phyloP scores from a whole-genome alignment of 2,888 invertebrate genomes.

The Phalangium opilio region DNA sequence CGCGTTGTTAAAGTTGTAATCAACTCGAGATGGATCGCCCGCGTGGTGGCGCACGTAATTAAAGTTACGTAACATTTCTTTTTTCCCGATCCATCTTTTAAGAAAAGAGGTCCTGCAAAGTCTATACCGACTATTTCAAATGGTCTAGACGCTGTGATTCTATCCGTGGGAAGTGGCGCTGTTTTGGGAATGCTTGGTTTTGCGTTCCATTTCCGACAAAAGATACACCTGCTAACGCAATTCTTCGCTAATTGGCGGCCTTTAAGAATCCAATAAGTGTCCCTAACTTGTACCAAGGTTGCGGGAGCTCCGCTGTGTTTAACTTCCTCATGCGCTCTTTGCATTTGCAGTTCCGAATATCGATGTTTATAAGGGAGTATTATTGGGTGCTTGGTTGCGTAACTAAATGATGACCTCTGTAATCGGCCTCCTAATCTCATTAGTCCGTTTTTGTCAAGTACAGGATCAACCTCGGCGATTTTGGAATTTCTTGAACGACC shows the following conservation, averaged over 20 bases:
- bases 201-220: background rate
- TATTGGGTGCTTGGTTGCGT: background rate
- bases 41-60: slow-evolving; percentile 1
- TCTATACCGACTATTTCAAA: background rate
- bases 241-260: too few species aligned
- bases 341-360: background rate
- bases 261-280: background rate
- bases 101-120: background rate
- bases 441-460: background rate
- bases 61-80: background rate
- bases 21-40: too few species aligned
- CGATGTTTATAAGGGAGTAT: background rate
- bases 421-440: slow-evolving; percentile 2
- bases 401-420: background rate
- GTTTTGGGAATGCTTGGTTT: background rate
- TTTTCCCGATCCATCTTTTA: slow-evolving; percentile 9
- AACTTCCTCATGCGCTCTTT: background rate
- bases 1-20: too few species aligned
- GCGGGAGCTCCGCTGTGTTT: background rate
- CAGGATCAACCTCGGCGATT: too few species aligned
- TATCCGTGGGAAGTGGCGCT: background rate
- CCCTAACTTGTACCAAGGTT: background rate
- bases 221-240: background rate
- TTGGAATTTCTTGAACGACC: too few species aligned
- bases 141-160: background rate